Evolutionary conservation across 2,113 vertebrate species (phyloP), one percentile per base, ranked within the genome.

Genomic region (Osmerus eperlanus): DNA sequence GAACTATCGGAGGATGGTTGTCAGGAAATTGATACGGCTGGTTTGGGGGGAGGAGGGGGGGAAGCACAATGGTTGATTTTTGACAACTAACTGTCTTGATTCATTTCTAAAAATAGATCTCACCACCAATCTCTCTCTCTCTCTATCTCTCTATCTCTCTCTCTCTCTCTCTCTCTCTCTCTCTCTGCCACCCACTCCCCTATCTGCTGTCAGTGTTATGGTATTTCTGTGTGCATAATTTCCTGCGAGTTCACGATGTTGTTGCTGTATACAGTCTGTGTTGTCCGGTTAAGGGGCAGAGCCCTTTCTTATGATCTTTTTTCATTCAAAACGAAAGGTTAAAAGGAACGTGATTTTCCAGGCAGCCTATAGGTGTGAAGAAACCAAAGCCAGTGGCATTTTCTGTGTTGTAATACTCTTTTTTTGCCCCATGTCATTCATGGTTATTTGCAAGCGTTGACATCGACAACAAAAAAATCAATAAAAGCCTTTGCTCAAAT

Each of bases 41-140:
- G 93, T 92, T 90, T 89, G 91, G 90, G 91, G 90, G 89, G 96
- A 95, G 95, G 94, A 96, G 95, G 97, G 95, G 88, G 32, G 90
- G 89, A 96, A 95, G 95, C 94, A 96, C 95, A 97, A 95, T 88
- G 91, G 93, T 92, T 91, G 91, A 78, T 87, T 85, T 86, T 79
- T 78, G 80, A 87, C 78, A 75, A 84, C 80, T 82, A 84, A 69
- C 70, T 89, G 81, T 88, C 87, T 87, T 75, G 68, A 74, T 79
- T 86, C 80, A 55, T 67, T 52, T 70, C 76, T 41, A 41, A 41
- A 41, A 41, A 41, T 41, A 18, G 56, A 59, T 59, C 14, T 59
- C 19, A 2, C 14, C 16, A 19, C 19, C 16, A 19, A 19, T 87
- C 87, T 87, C 77, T 89, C 88, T 88, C 86, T 88, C 86, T 89